Base-by-base conservation (phyloP, 2,888 invertebrate species). In the Tenthredo mesomela region DNA sequence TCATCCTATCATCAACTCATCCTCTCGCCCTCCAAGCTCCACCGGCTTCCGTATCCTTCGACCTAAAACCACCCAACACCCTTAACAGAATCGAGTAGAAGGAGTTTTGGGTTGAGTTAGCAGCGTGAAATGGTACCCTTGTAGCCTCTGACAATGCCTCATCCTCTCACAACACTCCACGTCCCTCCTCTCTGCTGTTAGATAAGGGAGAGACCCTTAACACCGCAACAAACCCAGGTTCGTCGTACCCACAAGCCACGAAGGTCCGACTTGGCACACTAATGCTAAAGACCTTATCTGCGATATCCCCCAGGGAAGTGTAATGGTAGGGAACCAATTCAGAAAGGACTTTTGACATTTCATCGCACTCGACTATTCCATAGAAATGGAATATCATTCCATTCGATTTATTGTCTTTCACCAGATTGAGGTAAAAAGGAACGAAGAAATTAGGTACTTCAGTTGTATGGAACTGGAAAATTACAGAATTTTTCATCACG, bases 61-160 rank as follows among this genome's bases (percentile, higher is more conserved):
- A 75, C 80, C 58, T 47, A 47, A 65, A 29, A 67, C 80, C 54
- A 82, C 54, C 40, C 50, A 18, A 77, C 40, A 33, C 43, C 67
- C 37, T 58, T 1, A 80, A 80, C 80, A 80, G 58, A 58, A 80
- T 54, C 37, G 29, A n/a, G 50, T 50, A 33, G 37, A 80, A 21
- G 33, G 58, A 65, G 84, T 86, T 84, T 86, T 86, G 86, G 87
- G 86, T 86, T 85, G 86, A 61, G 82, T 82, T 47, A 40, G 87
- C 86, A 86, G 78, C 85, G 86, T 85, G 75, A 87, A 88, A 88
- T 87, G 87, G 88, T 84, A 87, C 70, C 70, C 77, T 58, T 58
- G 77, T 75, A 50, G 33, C 61, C 75, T 43, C 47, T n/a, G 67
- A 77, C 67, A 84, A 75, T 75, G 47, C 40, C 77, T 43, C 75